Base-by-base conservation (phyloP, 2,888 invertebrate genomes). In the Latrodectus elegans region DNA sequence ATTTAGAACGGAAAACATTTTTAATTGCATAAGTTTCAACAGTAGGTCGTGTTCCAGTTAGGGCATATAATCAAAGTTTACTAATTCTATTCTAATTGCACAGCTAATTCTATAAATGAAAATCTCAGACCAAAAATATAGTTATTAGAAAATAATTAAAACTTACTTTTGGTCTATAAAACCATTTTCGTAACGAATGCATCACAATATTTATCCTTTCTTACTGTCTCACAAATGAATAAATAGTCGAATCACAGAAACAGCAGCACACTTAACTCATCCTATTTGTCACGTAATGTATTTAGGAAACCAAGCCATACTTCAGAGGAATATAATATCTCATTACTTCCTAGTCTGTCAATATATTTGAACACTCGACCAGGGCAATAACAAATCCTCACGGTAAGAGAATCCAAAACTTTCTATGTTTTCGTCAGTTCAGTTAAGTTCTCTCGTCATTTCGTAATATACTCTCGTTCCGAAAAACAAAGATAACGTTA, bases 101-200 rank as follows among this genome's bases (percentile, higher is more conserved):
- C 38, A 6, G 4, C 4, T 6, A 38, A 38, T 38, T 38, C 38
- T 38, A 38, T 38, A 38, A 38, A 11, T 11, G 6, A 9, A 10
- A 22, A 12, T 74, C 22, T 74, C 17, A 22, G 51, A 22, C 4
- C 51, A 65, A 8, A 76, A 49, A 79, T 60, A 60, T 11, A 77
- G 17, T 76, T 17, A 78, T 73, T 65, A 72, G 12, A 60, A 60
- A 60, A 60, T 60, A 60, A 60, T 11, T 60, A 4, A 67, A 84
- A 68, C 86, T 81, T 68, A 88, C 87, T 82, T 88, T 88, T 22
- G 87, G 87, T 68, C 87, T 77, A 60, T 83, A 88, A 82, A 88
- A 88, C 87, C 87, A 88, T 81, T 88, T 88, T 77, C 87, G 67
- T 68, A 88, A 26, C 38, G 85, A 88, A 84, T 80, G 84, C 85